Base-by-base conservation (phyloP, 2,888 invertebrate species). In the Callosobruchus maculatus region DNA sequence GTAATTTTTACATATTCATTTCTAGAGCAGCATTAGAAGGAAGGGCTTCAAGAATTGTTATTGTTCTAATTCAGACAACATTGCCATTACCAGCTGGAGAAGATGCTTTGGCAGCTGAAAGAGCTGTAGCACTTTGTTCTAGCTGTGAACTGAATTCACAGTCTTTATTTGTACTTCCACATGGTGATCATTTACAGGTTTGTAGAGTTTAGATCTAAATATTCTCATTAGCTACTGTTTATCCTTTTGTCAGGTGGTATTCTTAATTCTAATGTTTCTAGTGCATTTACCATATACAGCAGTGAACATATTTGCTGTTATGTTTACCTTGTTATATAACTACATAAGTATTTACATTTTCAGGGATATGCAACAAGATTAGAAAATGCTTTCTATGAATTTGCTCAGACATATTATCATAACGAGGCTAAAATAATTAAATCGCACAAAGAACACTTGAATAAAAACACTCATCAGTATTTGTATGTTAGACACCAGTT, bases 401-500 rank as follows among this genome's bases (percentile, higher is more conserved):
- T 98, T 82, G 94, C 97, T 0, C 96, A 96, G 85, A 93, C 92
- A 78, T 98, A 97, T 87, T 99, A 99, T 85, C 94, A 96, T 79
- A 93, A 94, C 78, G 95, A 97, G 88, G 93, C 95, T 22, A 93
- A 95, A 82, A 92, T 92, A 78, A 92, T 97, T 67, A 96, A 97
- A 84, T 92, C 93, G 70, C 98, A 98, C 85, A 91, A 94, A 80
- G 97, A 98, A 84, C 94, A 96, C 83, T 90, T 98, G 66, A 97
- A 97, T 81, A 96, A 96, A 88, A 94, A 94, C 18, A 93, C 94
- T 21, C 98, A 98, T 87, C 96, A 95, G 86, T 94, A 95, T 82
- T 90, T 99, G 72, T 95, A 95, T 89, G 97, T 99, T 26, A 89
- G 99, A 49, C 98, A 99, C 88, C 96, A 98, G 84, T 98, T 98